Base-by-base conservation (phyloP, 2,888 invertebrate species). In the Athripsodes cinereus region DNA sequence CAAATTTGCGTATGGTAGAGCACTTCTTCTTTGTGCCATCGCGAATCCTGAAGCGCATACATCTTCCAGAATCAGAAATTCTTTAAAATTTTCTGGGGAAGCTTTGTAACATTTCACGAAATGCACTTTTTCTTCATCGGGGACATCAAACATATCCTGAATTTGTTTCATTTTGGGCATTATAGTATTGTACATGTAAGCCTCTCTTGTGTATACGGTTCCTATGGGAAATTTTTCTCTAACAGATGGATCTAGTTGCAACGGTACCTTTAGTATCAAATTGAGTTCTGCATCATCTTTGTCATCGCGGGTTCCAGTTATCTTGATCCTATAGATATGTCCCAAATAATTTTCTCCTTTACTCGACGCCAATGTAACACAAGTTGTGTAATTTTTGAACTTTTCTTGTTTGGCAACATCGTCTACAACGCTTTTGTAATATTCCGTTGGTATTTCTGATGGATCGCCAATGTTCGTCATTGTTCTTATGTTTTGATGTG, bases 301-400 rank as follows among this genome's bases (percentile, higher is more conserved):
- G n/a, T 52, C 47, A 18, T 50, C 51, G 11, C 53, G 50, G 10
- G 21, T 52, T 16, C 49, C 53, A 18, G 50, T 46, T 11, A 55
- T 55, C 22, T 49, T 48, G 16, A 61, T 53, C 21, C 61, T 46
- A 35, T 47, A 52, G 2, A 61, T 11, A 10, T 50, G 19, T 22
- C 61, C 59, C 13, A 61, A 26, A 26, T 57, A 61, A 48, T 61
- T 61, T 8, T 61, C 61, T 22, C 59, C 59, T 16, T 56, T 58
- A 2, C 20, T 21, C 1, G 56, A 59, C 1, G 46, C 57, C 3
- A 20, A 16, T 2, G 31, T 58, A 3, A 53, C 58, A 18, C 44
- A 34, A 2, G 44, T 21, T 26, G 34, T 22, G 48, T 18, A 56
- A 16, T 59, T 22, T 35, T 31, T 20, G 18, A 56, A 40, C 6